phyloP scores from a whole-genome alignment of 2,888 invertebrate species.

The Diadegma fenestrale region DNA sequence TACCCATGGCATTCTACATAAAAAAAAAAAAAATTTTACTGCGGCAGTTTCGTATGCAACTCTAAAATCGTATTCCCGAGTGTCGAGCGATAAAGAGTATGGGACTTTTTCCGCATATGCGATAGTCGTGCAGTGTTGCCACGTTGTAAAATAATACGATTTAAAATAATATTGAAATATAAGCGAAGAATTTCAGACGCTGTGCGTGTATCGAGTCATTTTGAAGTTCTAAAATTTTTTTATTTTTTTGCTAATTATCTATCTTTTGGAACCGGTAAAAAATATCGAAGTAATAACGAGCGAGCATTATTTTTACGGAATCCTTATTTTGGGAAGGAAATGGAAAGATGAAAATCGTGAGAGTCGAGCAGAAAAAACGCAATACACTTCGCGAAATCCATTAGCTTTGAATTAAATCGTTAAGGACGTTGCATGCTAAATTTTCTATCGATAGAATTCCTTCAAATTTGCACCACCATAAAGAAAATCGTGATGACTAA shows the following conservation, averaged over 20 bases:
- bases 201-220: neutral
- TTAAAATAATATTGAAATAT: neutral
- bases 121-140: conserved; percentile 1
- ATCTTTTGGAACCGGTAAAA: neutral
- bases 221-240: neutral
- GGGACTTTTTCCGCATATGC: neutral
- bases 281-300: too few relatives aligned
- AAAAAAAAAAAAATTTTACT: neutral
- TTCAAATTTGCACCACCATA: too few relatives aligned
- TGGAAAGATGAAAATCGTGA: neutral
- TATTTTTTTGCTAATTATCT: neutral
- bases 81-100: conserved; percentile 18
- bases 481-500: too few relatives aligned
- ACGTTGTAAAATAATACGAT: neutral
- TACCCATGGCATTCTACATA: neutral
- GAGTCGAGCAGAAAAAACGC: neutral
- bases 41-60: neutral
- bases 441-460: too few relatives aligned
- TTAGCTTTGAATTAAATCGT: neutral
- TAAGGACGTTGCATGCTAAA: too few relatives aligned
- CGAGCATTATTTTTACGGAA: too few relatives aligned
- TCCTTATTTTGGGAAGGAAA: neutral
- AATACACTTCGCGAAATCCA: neutral
- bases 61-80: neutral
- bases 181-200: neutral